Evolutionary conservation across 1,140 invertebrate genomes (phyloP).

Genomic region (Trichoplusia ni): DNA sequence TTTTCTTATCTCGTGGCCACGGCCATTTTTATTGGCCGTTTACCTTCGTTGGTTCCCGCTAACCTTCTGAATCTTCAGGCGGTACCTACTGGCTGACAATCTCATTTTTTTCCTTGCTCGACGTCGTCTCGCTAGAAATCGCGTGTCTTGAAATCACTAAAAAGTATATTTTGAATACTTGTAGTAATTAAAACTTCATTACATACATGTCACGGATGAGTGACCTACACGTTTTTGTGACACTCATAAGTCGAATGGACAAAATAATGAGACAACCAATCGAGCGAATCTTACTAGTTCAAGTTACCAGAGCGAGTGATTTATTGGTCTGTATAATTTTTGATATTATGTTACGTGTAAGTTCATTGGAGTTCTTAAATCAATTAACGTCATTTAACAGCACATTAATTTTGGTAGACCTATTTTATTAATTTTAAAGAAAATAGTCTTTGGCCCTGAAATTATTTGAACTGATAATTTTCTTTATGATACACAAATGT

Average conservation of each 20-base stretch:
- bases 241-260: neutral
- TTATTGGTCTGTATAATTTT: slow-evolving; percentile 15
- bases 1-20: slow-evolving; percentile 5
- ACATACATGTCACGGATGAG: slow-evolving; percentile 8
- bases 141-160: too few relatives aligned
- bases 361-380: too few relatives aligned
- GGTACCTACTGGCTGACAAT: too few relatives aligned
- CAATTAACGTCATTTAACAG: too few relatives aligned
- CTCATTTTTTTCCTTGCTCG: neutral
- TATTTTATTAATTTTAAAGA: too few relatives aligned
- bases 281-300: slow-evolving; percentile 14
- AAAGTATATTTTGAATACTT: too few relatives aligned
- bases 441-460: too few relatives aligned
- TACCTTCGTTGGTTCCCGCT: slow-evolving; percentile 1
- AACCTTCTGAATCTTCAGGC: neutral
- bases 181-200: neutral
- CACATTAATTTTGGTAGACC: neutral
- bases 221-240: neutral
- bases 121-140: too few relatives aligned
- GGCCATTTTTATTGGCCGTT: slow-evolving; percentile 22
- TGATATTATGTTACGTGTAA: neutral
- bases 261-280: slow-evolving; percentile 14
- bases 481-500: neutral
- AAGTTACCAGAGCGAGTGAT: slow-evolving; percentile 18
- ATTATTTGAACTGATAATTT: neutral